Base-by-base conservation (phyloP, 2,113 vertebrate species). In the Tinamus guttatus region DNA sequence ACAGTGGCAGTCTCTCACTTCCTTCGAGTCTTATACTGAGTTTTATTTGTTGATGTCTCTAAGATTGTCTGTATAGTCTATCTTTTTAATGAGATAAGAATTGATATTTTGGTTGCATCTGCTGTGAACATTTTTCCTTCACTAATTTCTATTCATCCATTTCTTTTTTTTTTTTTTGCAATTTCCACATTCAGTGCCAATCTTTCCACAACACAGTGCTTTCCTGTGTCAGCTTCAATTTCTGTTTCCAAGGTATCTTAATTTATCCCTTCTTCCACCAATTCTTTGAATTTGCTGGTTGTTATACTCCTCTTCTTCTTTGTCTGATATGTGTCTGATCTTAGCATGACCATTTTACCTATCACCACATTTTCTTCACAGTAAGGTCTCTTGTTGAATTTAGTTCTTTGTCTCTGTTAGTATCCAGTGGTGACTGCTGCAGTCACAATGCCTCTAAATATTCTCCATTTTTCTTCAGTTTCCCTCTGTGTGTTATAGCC, bases 51-150 rank as follows among this genome's bases (percentile, higher is more conserved):
- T 11, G 21, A 97, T 51, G 45, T 94, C 67, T 97, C 93, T 91
- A 91, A 95, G 96, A 93, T 91, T 47, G 14, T 96, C 65, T 95
- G 56, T 79, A 43, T 91, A 91, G 80, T 36, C 56, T 94, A 38
- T n/a, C 77, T 94, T 90, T 54, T 63, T 54, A 43, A 54, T 34
- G 70, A n/a, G 6, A 13, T 18, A 5, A 74, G 10, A 34, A 58
- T 92, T 65, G 65, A 59, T 11, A 13, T 82, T 94, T 87, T 71
- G 0, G 22, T 49, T 87, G 30, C 41, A 76, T 4, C 1, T 4
- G 28, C 78, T 58, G 9, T 74, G 74, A 74, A 27, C 4, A 24
- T 69, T 91, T 85, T 90, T 83, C 32, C 34, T 56, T 76, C n/a
- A 19, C 20, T 59, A 19, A 17, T 68, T 95, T 80, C 73, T 49